These are phyloP conservation scores for Episyrphus balteatus DNA, from an alignment of 1,140 invertebrate species.

Conservation along the genomic window DNA sequence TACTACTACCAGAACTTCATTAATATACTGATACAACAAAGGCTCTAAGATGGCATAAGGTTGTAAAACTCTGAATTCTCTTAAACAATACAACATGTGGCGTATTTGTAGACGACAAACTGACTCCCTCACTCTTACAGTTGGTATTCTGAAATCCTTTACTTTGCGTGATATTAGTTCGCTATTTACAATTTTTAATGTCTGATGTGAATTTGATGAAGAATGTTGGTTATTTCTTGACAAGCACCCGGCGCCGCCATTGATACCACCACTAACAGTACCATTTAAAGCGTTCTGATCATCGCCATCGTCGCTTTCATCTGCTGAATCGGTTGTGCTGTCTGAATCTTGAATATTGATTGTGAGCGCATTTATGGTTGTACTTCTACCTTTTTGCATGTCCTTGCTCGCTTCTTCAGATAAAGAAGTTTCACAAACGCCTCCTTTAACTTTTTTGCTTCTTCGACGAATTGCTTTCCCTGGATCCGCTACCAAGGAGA, in stretches of 20 bases:
- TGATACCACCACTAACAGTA: too few species aligned
- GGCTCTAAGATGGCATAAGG: slow-evolving; percentile 22
- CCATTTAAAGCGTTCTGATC: slow-evolving; percentile 9
- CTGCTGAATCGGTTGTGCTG: slow-evolving; percentile 11
- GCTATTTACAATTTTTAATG: slow-evolving; percentile 19
- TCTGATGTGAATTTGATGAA: slow-evolving; percentile 12
- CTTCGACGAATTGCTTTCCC: slow-evolving; percentile 18
- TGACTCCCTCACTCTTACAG: slow-evolving; percentile 20
- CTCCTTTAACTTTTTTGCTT: background rate
- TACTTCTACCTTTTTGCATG: background rate
- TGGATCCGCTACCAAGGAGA: slow-evolving; percentile 27
- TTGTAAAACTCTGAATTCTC: slow-evolving; percentile 24
- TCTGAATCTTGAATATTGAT: slow-evolving; percentile 7
- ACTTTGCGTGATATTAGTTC: slow-evolving; percentile 20
- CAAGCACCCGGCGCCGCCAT: too few species aligned
- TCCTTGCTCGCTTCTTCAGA: slow-evolving; percentile 1
- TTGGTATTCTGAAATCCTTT: slow-evolving; percentile 20
- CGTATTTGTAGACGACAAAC: slow-evolving; percentile 25
- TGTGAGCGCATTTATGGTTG: background rate
- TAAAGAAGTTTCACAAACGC: background rate
- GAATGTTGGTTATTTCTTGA: too few species aligned
- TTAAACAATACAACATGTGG: slow-evolving; percentile 15
- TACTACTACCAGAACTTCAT: slow-evolving; percentile 26
- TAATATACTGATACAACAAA: slow-evolving; percentile 22
- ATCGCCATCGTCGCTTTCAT: slow-evolving; percentile 11